These are phyloP conservation scores for Bugula neritina DNA, from an alignment of 2,888 invertebrate species.

Conservation along the genomic window DNA sequence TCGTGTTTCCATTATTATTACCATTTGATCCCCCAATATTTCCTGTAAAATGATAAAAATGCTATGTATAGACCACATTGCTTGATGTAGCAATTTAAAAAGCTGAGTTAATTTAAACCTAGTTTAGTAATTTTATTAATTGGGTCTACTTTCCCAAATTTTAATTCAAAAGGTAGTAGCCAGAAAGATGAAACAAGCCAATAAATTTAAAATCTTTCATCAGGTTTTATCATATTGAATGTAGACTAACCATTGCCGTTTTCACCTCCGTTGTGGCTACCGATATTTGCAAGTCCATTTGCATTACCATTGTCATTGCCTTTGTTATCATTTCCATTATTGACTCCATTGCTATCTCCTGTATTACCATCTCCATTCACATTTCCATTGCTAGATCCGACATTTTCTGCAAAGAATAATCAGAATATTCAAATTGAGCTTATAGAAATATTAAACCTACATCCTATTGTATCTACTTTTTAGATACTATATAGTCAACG, in stretches of 20 bases:
- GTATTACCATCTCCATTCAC: constrained; percentile 4
- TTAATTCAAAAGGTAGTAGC: no score
- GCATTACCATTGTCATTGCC: constrained; percentile 7
- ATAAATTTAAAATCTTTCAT: no score
- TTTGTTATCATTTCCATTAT: constrained; percentile 6
- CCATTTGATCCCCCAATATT: background rate
- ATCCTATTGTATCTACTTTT: no score
- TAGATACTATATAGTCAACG: no score
- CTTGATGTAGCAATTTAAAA: no score
- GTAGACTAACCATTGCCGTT: constrained; percentile 19
- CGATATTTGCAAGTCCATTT: background rate
- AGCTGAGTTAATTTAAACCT: no score
- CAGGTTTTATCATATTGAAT: no score
- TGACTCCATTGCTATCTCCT: background rate
- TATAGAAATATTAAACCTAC: background rate
- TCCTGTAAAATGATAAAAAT: background rate
- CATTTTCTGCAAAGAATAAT: background rate
- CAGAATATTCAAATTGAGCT: background rate
- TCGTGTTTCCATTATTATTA: background rate
- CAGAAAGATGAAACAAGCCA: no score
- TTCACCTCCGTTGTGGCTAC: background rate
- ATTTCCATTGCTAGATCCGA: constrained; percentile 19
- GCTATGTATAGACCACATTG: background rate
- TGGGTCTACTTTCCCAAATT: no score
- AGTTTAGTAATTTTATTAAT: no score